Conservation (phyloP, 2,113 vertebrate species). For the Carassius gibelio region DNA sequence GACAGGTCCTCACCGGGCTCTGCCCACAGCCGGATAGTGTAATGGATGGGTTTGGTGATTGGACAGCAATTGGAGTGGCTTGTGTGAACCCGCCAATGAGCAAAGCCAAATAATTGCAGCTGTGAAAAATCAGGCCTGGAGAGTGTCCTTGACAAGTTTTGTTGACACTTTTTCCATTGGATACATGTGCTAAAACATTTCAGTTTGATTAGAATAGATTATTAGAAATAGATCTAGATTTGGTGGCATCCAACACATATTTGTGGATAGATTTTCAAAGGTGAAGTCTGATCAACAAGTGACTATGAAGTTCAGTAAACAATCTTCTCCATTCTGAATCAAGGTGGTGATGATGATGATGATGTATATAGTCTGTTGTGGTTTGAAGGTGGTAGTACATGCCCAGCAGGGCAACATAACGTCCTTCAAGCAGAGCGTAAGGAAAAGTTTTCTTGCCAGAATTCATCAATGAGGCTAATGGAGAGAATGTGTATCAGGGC, state of each 20-base stretch:
- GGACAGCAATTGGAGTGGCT: constrained; percentile 53
- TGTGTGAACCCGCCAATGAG: constrained; percentile 58
- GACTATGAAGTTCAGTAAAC: constrained; percentile 28
- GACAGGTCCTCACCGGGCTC: constrained; percentile 69
- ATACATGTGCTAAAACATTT: neutral
- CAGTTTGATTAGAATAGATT: neutral
- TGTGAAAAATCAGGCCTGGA: constrained; percentile 30
- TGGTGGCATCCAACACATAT: neutral
- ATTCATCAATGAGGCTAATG: constrained; percentile 54
- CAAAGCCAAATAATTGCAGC: constrained; percentile 57
- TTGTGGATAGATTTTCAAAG: constrained; percentile 4
- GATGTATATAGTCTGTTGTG: constrained; percentile 48
- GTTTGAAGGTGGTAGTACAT: constrained; percentile 33
- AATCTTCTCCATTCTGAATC: constrained; percentile 11
- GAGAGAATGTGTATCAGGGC: constrained; percentile 62
- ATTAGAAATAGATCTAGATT: neutral
- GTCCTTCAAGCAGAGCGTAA: constrained; percentile 76
- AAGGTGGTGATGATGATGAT: constrained; percentile 24
- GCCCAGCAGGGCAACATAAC: constrained; percentile 56
- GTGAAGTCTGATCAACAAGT: constrained; percentile 50
- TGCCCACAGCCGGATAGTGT: constrained; percentile 56
- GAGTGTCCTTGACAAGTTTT: constrained; percentile 59
- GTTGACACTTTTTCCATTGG: constrained; percentile 4
- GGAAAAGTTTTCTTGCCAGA: constrained; percentile 71
- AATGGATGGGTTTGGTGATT: constrained; percentile 66